Evolutionary conservation across 1,140 invertebrate species (phyloP).

Genomic region (Dolichoris vasculosae): DNA sequence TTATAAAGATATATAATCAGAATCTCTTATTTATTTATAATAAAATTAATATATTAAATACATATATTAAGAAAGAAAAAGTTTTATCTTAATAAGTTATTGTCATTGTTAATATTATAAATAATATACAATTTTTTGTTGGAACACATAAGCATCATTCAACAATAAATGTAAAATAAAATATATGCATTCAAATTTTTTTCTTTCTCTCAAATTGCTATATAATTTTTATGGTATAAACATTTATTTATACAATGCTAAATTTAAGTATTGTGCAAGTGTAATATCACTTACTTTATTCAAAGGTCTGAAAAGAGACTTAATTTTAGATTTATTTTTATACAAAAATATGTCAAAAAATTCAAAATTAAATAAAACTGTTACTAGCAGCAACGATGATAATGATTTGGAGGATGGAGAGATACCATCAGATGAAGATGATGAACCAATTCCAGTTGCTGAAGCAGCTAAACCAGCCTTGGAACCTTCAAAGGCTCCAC

Average conservation of each 20-base stretch:
- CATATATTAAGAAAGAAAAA: not conserved
- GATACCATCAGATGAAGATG: constrained; percentile 78
- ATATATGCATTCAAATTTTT: not conserved
- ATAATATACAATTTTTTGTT: not conserved
- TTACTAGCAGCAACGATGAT: constrained; percentile 59
- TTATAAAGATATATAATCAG: too few relatives aligned
- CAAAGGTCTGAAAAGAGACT: not conserved
- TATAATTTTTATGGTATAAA: not conserved
- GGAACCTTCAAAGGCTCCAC: constrained; percentile 38
- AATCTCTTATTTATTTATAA: too few relatives aligned
- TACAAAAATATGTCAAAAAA: not conserved
- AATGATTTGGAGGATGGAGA: constrained; percentile 79
- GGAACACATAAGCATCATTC: not conserved
- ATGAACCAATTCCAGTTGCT: constrained; percentile 63
- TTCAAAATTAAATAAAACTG: constrained; percentile 8
- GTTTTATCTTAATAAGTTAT: not conserved
- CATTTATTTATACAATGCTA: not conserved
- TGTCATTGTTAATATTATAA: not conserved
- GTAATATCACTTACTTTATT: not conserved
- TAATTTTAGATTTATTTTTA: not conserved
- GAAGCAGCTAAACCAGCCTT: constrained; percentile 58
- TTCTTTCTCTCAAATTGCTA: not conserved
- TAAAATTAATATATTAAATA: not conserved
- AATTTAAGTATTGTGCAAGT: not conserved
- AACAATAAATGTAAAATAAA: not conserved